Percentiles rank a stretch among this genome's conserved stretches.
Conservation (phyloP, 1,140 invertebrate species). For the Eriocheir sinensis region DNA sequence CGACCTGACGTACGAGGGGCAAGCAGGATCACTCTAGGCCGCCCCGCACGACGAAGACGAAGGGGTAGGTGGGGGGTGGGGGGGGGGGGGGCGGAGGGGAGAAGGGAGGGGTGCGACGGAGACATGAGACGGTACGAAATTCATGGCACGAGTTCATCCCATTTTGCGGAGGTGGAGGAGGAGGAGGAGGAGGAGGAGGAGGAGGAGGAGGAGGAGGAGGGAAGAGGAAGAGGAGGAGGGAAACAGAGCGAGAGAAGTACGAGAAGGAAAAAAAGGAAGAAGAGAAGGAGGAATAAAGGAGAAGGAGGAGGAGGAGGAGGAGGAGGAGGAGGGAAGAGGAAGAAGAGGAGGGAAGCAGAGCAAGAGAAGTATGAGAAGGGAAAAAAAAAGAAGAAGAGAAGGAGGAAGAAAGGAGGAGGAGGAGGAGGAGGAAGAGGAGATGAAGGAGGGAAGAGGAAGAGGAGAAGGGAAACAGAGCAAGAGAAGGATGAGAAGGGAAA, state of each 20-base stretch:
- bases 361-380: no score
- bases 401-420: background rate
- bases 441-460: background rate
- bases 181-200: conserved; percentile 25
- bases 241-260: background rate
- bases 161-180: background rate
- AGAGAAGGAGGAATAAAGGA: background rate
- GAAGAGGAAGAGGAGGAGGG: conserved; percentile 7
- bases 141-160: no score
- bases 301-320: background rate
- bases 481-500: conserved; percentile 7
- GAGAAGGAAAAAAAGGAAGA: background rate
- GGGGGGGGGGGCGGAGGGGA: background rate
- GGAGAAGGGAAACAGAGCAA: background rate
- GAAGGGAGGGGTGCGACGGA: no score
- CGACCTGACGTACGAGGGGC: conserved; percentile 34
- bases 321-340: background rate
- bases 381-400: background rate
- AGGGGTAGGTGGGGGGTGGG: no score
- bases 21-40: conserved; percentile 36
- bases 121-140: background rate
- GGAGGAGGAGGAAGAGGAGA: background rate
- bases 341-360: conserved; percentile 17
- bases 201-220: background rate
- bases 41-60: background rate